These are phyloP conservation scores for Tribolium freemani DNA, from an alignment of 2,888 invertebrate species.

Conservation along the genomic window DNA sequence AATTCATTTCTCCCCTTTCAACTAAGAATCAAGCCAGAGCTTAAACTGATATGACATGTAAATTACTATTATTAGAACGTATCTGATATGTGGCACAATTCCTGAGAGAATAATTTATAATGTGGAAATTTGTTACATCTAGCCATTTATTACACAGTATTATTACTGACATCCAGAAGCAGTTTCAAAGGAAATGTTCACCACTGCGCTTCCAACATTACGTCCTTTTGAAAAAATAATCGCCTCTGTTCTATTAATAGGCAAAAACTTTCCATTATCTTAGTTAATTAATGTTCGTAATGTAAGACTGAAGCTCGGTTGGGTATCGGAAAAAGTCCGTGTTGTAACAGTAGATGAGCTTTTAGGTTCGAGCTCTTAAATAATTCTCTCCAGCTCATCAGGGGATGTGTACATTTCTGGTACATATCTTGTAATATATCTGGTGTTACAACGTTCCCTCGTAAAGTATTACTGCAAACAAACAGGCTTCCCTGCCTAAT, in stretches of 20 bases:
- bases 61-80: conserved; percentile 21
- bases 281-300: neutral
- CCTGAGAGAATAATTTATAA: conserved; percentile 23
- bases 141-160: conserved; percentile 4
- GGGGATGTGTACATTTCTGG: neutral
- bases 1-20: neutral
- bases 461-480: neutral
- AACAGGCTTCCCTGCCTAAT: neutral
- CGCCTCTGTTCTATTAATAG: neutral
- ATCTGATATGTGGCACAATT: conserved; percentile 12
- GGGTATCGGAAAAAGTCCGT: neutral
- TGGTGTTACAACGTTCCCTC: neutral
- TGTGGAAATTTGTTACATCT: neutral
- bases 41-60: conserved; percentile 22
- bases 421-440: neutral
- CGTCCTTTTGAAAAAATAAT: neutral
- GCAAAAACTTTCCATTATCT: neutral
- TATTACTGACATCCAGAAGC: neutral
- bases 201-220: neutral
- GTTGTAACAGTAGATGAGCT: neutral
- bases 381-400: neutral
- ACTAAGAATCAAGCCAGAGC: neutral
- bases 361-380: neutral
- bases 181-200: conserved; percentile 12
- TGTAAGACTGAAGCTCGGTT: neutral